A percentile compares a stretch with the other conserved stretches of the same genome.
phyloP scores from a whole-genome alignment of 1,140 invertebrate species.

The Sycophaga agraensis region DNA sequence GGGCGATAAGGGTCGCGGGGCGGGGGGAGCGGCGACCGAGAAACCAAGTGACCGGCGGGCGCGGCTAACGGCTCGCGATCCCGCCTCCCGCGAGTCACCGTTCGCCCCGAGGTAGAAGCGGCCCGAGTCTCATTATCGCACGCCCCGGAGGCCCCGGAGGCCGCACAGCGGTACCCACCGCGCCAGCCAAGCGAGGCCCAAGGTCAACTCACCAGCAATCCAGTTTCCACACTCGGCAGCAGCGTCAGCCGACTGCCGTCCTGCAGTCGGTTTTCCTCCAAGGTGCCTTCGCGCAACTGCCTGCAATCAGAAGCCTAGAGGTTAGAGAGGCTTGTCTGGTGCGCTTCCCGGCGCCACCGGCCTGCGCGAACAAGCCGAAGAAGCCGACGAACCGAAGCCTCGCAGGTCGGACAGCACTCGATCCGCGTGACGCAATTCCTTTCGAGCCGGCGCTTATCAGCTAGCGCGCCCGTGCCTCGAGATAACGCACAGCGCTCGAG shows the following conservation, averaged over 20 bases:
- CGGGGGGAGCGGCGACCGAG: conserved; percentile 48
- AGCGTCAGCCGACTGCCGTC: conserved; percentile 87
- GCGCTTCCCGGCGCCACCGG: no score
- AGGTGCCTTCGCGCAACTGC: conserved; percentile 82
- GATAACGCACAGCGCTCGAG: not conserved
- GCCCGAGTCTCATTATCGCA: no score
- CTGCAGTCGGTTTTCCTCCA: conserved; percentile 82
- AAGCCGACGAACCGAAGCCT: no score
- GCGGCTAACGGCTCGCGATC: conserved; percentile 13
- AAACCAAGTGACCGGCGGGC: conserved; percentile 52
- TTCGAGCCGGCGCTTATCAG: not conserved
- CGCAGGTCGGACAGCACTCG: not conserved
- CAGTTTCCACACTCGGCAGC: conserved; percentile 90
- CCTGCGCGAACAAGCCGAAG: no score
- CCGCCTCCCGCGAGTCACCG: conserved; percentile 12
- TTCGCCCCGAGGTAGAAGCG: no score
- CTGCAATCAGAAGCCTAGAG: conserved; percentile 60
- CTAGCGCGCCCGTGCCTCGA: not conserved
- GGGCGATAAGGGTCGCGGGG: not conserved
- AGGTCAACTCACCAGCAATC: conserved; percentile 76
- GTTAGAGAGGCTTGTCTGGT: no score
- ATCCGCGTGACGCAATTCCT: not conserved
- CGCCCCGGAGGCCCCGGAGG: no score
- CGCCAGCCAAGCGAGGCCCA: not conserved
- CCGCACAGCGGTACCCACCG: no score